A percentile compares a stretch with the other conserved stretches of the same genome.
phyloP scores from a whole-genome alignment of 2,113 vertebrate species.

The Tetrax tetrax region DNA sequence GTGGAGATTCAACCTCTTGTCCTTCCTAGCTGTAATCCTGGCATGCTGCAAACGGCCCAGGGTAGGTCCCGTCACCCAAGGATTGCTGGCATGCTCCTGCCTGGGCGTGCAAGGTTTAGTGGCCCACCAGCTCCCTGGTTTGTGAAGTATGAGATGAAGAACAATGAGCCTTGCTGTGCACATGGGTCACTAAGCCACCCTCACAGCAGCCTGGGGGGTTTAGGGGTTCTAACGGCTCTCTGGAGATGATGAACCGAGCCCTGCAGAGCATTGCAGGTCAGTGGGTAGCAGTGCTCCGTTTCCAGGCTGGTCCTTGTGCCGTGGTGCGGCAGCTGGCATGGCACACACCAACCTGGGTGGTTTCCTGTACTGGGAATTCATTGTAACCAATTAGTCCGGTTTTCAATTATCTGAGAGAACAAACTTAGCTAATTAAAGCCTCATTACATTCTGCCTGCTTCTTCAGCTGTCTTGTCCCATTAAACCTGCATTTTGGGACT shows the following conservation, averaged over 20 bases:
- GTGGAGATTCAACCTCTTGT: not conserved
- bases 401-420: constrained; percentile 57
- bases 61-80: not conserved
- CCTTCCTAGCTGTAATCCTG: not conserved
- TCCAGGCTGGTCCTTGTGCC: not conserved
- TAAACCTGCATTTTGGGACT: not conserved
- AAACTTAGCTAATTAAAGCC: constrained; percentile 41
- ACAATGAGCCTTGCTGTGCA: not conserved
- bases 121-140: not conserved
- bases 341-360: not conserved
- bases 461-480: constrained; percentile 38
- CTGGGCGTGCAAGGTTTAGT: fast-evolving
- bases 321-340: not conserved
- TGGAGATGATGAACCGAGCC: not conserved
- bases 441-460: constrained; percentile 48
- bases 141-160: not conserved
- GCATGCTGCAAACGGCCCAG: not conserved
- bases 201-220: not conserved
- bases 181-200: not conserved
- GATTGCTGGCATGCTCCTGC: not conserved
- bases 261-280: not conserved
- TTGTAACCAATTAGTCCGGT: constrained; percentile 15
- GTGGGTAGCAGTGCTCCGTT: not conserved
- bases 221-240: not conserved
- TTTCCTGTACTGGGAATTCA: constrained; percentile 1